A percentile compares a stretch with the other conserved stretches of the same genome.
phyloP scores from a whole-genome alignment of 2,888 invertebrate species.

The Thyatira batis region DNA sequence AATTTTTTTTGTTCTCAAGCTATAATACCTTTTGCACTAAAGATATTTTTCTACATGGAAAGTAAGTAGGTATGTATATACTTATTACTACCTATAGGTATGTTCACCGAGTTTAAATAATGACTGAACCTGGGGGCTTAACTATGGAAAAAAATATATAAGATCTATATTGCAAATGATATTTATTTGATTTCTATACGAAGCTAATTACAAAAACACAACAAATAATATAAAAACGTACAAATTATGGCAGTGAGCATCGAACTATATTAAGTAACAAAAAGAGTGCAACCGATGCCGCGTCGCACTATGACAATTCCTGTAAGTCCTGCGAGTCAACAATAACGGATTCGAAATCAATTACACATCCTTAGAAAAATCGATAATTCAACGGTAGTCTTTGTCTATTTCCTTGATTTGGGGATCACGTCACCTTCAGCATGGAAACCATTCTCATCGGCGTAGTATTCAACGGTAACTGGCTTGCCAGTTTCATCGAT shows the following conservation, averaged over 20 bases:
- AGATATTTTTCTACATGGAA: too few relatives aligned
- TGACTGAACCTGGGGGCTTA: background rate
- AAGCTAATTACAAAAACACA: conserved; percentile 39
- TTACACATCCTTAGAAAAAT: conserved; percentile 17
- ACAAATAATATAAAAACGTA: conserved; percentile 54
- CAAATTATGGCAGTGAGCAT: conserved; percentile 65
- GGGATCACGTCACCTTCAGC: conserved; percentile 84
- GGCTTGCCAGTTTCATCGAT: conserved; percentile 78
- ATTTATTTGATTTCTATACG: conserved; percentile 28
- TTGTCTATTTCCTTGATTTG: conserved; percentile 53
- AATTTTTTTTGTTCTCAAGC: too few relatives aligned
- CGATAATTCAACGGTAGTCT: conserved; percentile 20
- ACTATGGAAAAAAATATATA: background rate
- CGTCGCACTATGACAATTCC: conserved; percentile 3
- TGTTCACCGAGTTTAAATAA: background rate
- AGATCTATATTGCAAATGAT: background rate
- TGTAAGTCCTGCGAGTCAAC: background rate
- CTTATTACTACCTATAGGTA: background rate
- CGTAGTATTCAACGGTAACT: conserved; percentile 77
- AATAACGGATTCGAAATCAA: conserved; percentile 6
- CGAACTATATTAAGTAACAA: conserved; percentile 36
- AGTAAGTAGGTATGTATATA: too few relatives aligned
- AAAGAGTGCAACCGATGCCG: conserved; percentile 12
- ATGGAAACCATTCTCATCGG: conserved; percentile 85
- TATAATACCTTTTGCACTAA: background rate